Evolutionary conservation across 2,113 vertebrate genomes (phyloP).

Genomic region (Colius striatus): DNA sequence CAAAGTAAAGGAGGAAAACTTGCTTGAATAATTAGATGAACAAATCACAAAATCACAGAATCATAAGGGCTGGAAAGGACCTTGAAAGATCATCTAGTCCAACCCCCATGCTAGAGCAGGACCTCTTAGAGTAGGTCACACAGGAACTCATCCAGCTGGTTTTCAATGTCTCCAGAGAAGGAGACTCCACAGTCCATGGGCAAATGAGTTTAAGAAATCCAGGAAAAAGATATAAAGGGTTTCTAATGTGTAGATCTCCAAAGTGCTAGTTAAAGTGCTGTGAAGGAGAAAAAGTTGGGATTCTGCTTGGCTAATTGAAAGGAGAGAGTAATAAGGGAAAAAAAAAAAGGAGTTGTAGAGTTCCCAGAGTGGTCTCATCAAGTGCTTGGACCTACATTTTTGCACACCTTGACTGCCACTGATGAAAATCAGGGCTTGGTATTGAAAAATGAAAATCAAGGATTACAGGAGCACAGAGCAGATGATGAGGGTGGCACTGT

Average conservation of each 20-base stretch:
- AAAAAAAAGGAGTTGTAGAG: not conserved
- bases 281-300: not conserved
- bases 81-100: too few species aligned
- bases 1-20: not conserved
- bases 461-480: not conserved
- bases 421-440: not conserved
- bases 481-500: not conserved
- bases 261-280: not conserved
- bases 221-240: not conserved
- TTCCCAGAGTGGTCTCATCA: not conserved
- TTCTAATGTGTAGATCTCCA: not conserved
- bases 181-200: too few species aligned
- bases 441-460: not conserved
- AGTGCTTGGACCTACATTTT: not conserved
- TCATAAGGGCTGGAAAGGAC: too few species aligned
- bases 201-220: conserved; percentile 14
- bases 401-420: not conserved
- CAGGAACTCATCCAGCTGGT: too few species aligned
- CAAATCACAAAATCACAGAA: not conserved
- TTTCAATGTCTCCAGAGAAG: too few species aligned
- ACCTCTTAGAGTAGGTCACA: too few species aligned
- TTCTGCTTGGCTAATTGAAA: not conserved
- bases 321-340: not conserved
- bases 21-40: conserved; percentile 14
- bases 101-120: too few species aligned